phyloP scores from a whole-genome alignment of 2,113 vertebrate genomes.

The Gallinago paraguaiae region DNA sequence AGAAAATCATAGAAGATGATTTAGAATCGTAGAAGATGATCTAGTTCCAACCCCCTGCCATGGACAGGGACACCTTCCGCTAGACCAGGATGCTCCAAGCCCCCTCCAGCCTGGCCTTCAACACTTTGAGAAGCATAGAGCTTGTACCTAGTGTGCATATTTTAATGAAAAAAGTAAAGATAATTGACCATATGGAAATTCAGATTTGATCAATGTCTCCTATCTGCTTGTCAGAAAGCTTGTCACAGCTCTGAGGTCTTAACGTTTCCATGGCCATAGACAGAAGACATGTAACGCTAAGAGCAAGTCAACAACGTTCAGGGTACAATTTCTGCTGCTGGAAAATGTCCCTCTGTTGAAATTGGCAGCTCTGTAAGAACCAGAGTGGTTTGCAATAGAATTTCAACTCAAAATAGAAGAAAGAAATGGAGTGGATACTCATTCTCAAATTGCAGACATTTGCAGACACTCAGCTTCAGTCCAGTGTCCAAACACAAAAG shows the following conservation, averaged over 20 bases:
- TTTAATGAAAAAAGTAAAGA: background rate
- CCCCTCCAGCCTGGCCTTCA: background rate
- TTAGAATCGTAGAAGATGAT: too few species aligned
- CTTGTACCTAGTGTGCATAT: too few species aligned
- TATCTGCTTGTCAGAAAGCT: background rate
- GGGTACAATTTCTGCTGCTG: background rate
- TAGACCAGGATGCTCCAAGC: background rate
- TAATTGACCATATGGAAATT: background rate
- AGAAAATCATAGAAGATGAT: background rate
- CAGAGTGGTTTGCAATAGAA: background rate
- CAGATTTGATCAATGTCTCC: background rate
- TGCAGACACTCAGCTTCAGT: background rate
- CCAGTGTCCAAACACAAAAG: background rate
- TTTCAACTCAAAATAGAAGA: background rate
- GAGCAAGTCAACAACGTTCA: background rate
- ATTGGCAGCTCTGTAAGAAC: background rate
- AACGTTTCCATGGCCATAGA: background rate
- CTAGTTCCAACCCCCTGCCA: background rate
- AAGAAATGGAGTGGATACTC: background rate
- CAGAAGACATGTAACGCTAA: fast-evolving
- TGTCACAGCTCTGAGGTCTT: background rate
- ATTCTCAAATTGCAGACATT: background rate
- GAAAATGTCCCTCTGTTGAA: background rate
- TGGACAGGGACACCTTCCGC: background rate
- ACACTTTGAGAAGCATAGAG: background rate